A percentile compares a stretch with the other conserved stretches of the same genome.
Conservation (phyloP, 2,797 vertebrate species). For the Aplochiton taeniatus region DNA sequence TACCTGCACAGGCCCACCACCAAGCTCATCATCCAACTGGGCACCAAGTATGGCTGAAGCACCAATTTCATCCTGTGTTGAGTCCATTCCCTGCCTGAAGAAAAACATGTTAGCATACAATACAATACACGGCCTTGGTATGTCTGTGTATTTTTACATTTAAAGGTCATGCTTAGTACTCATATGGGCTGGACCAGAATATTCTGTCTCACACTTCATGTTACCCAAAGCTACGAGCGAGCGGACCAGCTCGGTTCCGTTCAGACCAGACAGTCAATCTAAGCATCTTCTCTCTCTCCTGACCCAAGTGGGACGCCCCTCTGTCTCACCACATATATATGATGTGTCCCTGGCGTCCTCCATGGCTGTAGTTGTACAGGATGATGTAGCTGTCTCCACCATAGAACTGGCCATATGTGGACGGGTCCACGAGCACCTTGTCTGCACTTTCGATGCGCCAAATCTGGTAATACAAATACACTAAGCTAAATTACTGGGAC, state of each 20-base stretch:
- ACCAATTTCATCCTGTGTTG: constrained; percentile 89
- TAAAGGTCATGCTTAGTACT: too few species aligned
- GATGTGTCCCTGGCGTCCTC: constrained; percentile 87
- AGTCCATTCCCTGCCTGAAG: constrained; percentile 89
- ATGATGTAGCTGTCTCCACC: constrained; percentile 99
- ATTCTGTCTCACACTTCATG: too few species aligned
- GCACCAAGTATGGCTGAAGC: constrained; percentile 85
- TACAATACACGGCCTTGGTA: neutral
- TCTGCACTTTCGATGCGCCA: constrained; percentile 91
- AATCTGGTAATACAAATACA: constrained; percentile 73
- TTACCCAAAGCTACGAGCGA: too few species aligned
- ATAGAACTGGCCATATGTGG: constrained; percentile 89
- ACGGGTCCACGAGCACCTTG: constrained; percentile 83
- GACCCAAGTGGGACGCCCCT: neutral
- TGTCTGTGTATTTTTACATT: neutral
- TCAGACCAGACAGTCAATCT: too few species aligned
- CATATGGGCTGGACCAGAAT: too few species aligned
- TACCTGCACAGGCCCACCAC: constrained; percentile 93
- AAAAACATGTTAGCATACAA: neutral
- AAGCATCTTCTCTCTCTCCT: too few species aligned
- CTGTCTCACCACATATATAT: constrained; percentile 93
- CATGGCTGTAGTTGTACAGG: constrained; percentile 86
- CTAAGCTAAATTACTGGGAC: neutral
- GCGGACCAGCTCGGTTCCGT: too few species aligned
- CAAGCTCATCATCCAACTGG: constrained; percentile 93